Evolutionary conservation across 92 coral and sea anemone genomes (phyloP), one percentile per base, ranked within the genome.

Genomic region (Umimayanthus chanpuru): DNA sequence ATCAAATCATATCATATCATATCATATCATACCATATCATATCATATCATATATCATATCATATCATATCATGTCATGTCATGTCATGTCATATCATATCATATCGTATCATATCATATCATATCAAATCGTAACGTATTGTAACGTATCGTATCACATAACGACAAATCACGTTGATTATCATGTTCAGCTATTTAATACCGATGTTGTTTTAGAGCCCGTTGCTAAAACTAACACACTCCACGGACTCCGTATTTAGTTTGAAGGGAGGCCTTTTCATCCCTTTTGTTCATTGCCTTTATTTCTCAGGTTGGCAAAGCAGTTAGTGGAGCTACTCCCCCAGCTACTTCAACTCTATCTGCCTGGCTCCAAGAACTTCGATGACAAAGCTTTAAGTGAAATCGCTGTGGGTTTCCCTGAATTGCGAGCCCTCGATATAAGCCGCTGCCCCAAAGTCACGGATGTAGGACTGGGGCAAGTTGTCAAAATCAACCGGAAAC

Each of bases 351-450:
- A 70, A 21, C 32, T 83, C 25, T 15, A 49, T 83, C 78, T 83
- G 23, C 77, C 87, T 71, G 87, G 87, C 16, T 83, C 78, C 26
- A 68, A 71, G 65, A 83, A 83, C 38, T 49, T 83, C 10, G 87
- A 83, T 32, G 78, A 83, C 23, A 83, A 83, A 83, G 87, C 87
- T 43, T 67, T 83, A 32, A 44, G 55, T 30, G 77, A 70, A 71
- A 68, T 83, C 40, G 87, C 78, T 44, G 21, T 9, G 50, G 87
- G 87, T 68, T 83, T 83, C 41, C 61, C 87, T 16, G 77, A 83
- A 36, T 71, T 83, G 65, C 71, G 55, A 83, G 87, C 26, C 64
- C 87, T 83, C 41, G 87, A 83, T 74, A 83, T 83, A 73, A 83
- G 87, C 47, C 30, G 74, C 32, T 83, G 87, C 39, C 87, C 77